Conservation (phyloP, 1,140 invertebrate species). For the Doryteuthis pealeii region DNA sequence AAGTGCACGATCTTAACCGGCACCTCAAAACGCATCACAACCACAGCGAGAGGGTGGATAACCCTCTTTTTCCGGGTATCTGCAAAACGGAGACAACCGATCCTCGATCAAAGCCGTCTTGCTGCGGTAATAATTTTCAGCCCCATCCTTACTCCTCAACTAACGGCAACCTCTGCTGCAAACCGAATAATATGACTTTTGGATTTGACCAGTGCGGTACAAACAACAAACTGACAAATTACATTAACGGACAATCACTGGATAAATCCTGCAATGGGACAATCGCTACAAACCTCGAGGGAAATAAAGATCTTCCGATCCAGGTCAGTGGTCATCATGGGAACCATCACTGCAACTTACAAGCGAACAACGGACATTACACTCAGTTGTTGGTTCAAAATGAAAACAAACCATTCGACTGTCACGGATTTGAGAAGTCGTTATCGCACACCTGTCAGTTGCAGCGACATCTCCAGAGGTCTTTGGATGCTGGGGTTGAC, state of each 20-base stretch:
- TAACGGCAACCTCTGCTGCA: not conserved
- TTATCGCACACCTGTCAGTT: not conserved
- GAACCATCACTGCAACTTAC: not conserved
- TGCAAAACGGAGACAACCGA: not conserved
- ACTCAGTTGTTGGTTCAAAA: not conserved
- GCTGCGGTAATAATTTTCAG: not conserved
- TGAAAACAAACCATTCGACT: conserved; percentile 7
- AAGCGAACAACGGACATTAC: not conserved
- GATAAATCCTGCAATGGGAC: not conserved
- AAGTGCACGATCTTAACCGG: not conserved
- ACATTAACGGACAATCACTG: not conserved
- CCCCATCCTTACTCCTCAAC: not conserved
- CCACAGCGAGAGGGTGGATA: not conserved
- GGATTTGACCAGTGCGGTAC: not conserved
- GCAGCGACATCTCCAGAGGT: not conserved
- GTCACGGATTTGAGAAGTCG: not conserved
- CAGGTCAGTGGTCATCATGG: not conserved
- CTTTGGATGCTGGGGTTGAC: not conserved
- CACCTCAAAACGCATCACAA: not conserved
- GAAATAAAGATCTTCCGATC: not conserved
- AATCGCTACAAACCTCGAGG: not conserved
- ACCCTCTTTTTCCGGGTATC: not conserved
- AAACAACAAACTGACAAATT: not conserved
- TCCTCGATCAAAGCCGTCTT: not conserved
- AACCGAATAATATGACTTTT: not conserved